phyloP scores from a whole-genome alignment of 2,797 vertebrate genomes.

The Decapterus maruadsi region DNA sequence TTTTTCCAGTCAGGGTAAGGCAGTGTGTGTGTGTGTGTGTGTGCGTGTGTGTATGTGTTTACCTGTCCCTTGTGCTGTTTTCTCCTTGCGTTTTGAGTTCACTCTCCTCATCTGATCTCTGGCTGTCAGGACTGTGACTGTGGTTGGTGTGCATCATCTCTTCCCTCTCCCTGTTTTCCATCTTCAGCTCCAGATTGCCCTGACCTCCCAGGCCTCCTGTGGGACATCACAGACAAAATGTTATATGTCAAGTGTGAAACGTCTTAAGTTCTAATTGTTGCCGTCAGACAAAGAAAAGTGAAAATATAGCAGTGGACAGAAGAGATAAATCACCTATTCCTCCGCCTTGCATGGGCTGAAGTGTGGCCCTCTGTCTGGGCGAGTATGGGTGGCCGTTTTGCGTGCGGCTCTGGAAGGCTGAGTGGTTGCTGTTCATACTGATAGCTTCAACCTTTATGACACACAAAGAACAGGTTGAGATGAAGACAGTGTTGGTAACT shows the following conservation, averaged over 20 bases:
- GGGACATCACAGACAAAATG: background rate
- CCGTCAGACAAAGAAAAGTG: background rate
- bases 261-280: background rate
- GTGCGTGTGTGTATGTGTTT: background rate
- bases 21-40: background rate
- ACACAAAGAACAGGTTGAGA: slow-evolving; percentile 52
- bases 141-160: slow-evolving; percentile 84
- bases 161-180: slow-evolving; percentile 91
- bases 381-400: slow-evolving; percentile 77
- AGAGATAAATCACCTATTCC: slow-evolving; percentile 47
- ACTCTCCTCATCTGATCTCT: slow-evolving; percentile 94
- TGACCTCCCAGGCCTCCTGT: slow-evolving; percentile 70
- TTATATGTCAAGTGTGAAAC: background rate
- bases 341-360: slow-evolving; percentile 61
- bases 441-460: slow-evolving; percentile 81
- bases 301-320: background rate
- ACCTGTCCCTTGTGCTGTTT: slow-evolving; percentile 80
- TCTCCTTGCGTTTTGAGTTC: slow-evolving; percentile 89
- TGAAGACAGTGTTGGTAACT: slow-evolving; percentile 15
- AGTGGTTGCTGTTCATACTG: slow-evolving; percentile 90
- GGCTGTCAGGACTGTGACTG: slow-evolving; percentile 88
- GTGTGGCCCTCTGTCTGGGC: slow-evolving; percentile 62
- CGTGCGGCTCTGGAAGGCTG: slow-evolving; percentile 77
- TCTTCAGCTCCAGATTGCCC: slow-evolving; percentile 90
- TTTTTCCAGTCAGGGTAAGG: background rate